Conservation (phyloP, 1,140 invertebrate genomes). For the Brachionus plicatilis region DNA sequence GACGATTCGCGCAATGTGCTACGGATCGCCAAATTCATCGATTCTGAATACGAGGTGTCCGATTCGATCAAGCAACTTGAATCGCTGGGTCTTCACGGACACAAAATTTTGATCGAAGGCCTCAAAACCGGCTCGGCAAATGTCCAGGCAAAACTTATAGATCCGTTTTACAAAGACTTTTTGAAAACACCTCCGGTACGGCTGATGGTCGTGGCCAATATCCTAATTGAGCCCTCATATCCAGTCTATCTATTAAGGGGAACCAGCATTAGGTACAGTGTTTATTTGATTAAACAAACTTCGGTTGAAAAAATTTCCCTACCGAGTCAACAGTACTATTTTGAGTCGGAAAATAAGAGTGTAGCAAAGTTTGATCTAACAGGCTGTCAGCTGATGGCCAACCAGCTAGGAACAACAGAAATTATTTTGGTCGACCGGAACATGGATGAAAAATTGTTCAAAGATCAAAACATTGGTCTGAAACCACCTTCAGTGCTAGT, state of each 20-base stretch:
- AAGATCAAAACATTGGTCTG: background rate
- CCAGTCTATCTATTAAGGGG: background rate
- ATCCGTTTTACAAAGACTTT: background rate
- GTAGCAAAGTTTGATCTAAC: background rate
- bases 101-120: conserved; percentile 35
- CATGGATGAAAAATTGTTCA: background rate
- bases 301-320: background rate
- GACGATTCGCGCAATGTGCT: background rate
- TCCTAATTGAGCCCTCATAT: conserved; percentile 24
- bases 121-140: conserved; percentile 25
- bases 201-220: conserved; percentile 14
- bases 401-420: background rate
- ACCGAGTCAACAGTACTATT: conserved; percentile 5
- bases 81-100: background rate
- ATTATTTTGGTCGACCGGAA: conserved; percentile 24
- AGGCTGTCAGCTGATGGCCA: background rate
- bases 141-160: conserved; percentile 15
- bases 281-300: conserved; percentile 18
- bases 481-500: background rate
- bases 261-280: background rate
- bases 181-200: conserved; percentile 8
- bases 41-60: conserved; percentile 2
- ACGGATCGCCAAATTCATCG: background rate
- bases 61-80: conserved; percentile 7
- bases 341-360: background rate